Evolutionary conservation across 1,140 invertebrate species (phyloP).

Genomic region (Agrypnia vestita): DNA sequence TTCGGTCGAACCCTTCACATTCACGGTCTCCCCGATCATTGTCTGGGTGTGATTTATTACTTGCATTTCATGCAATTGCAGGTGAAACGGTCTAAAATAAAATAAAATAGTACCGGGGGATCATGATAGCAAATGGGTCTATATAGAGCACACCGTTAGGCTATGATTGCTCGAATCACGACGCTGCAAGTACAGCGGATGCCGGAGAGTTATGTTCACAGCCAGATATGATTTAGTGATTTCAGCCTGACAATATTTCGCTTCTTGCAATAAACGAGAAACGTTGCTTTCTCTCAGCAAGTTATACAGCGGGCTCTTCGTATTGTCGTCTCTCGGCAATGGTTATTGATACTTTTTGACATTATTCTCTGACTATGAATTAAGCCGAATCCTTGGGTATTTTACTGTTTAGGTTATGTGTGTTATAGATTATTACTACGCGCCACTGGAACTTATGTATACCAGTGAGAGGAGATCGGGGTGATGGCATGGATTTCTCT

Average conservation of each 20-base stretch:
- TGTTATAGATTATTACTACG: too few species aligned
- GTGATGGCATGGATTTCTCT: too few species aligned
- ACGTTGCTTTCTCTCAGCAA: not conserved
- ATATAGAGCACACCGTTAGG: slow-evolving; percentile 23
- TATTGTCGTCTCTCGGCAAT: too few species aligned
- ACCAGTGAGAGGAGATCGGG: too few species aligned
- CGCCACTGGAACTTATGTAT: too few species aligned
- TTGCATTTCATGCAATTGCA: slow-evolving; percentile 18
- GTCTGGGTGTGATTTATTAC: slow-evolving; percentile 28
- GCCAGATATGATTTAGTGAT: not conserved
- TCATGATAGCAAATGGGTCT: slow-evolving; percentile 19
- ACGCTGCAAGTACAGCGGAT: slow-evolving; percentile 1
- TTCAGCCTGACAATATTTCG: not conserved
- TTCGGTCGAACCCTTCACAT: slow-evolving; percentile 11
- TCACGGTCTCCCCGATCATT: slow-evolving; percentile 13
- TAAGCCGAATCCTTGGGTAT: too few species aligned
- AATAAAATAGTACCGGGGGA: slow-evolving; percentile 26
- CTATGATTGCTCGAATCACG: slow-evolving; percentile 19
- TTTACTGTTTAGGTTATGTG: too few species aligned
- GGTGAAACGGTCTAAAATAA: slow-evolving; percentile 12
- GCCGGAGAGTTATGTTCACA: not conserved
- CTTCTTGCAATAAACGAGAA: not conserved
- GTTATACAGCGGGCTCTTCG: too few species aligned
- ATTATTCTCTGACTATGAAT: too few species aligned
- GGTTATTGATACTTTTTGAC: too few species aligned